phyloP scores from a whole-genome alignment of 2,888 invertebrate genomes.

The Herminia tarsipennalis region DNA sequence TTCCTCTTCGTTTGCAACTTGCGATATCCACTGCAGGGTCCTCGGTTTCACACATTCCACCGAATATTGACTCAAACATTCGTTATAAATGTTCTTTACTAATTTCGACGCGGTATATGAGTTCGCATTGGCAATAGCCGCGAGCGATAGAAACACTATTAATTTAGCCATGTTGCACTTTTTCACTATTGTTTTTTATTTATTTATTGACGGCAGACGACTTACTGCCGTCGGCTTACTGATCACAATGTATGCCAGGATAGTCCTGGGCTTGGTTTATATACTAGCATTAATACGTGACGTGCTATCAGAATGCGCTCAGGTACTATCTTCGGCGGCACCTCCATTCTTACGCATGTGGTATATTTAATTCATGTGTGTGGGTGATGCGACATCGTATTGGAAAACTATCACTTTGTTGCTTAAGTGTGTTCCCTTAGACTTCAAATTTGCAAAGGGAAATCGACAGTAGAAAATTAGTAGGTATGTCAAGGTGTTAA shows the following conservation, averaged over 20 bases:
- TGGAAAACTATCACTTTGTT: slow-evolving; percentile 73
- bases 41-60: slow-evolving; percentile 92
- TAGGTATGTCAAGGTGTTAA: slow-evolving; percentile 7
- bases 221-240: slow-evolving; percentile 73
- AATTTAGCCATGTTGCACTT: slow-evolving; percentile 76
- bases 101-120: slow-evolving; percentile 87
- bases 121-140: slow-evolving; percentile 69
- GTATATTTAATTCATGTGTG: slow-evolving; percentile 71
- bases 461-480: slow-evolving; percentile 28
- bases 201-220: slow-evolving; percentile 70
- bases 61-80: slow-evolving; percentile 89
- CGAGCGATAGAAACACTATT: slow-evolving; percentile 72
- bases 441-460: slow-evolving; percentile 32
- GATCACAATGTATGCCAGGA: slow-evolving; percentile 81
- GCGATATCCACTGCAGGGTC: slow-evolving; percentile 90
- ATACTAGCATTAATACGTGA: slow-evolving; percentile 86
- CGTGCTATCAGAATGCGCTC: slow-evolving; percentile 68
- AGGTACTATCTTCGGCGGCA: slow-evolving; percentile 66
- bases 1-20: slow-evolving; percentile 88
- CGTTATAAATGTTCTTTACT: slow-evolving; percentile 87
- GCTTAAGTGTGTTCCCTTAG: slow-evolving; percentile 33
- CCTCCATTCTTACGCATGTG: slow-evolving; percentile 55
- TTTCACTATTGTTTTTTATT: slow-evolving; percentile 44
- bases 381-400: slow-evolving; percentile 65
- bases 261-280: slow-evolving; percentile 82